Conservation (phyloP, 2,888 invertebrate species). For the Nephrotoma appendiculata region DNA sequence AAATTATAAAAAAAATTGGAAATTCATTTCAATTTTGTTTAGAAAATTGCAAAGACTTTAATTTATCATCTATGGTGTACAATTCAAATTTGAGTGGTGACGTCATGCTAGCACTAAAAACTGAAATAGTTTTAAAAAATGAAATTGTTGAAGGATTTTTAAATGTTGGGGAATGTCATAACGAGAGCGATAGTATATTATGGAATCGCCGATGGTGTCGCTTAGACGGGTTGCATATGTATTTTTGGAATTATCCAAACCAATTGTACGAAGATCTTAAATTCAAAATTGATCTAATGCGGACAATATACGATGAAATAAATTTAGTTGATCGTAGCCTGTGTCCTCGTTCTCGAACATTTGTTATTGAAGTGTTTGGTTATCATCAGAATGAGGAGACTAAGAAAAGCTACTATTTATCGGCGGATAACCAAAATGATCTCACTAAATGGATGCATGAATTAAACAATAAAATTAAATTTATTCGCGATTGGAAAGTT, state of each 20-base stretch:
- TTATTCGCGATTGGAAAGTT: constrained; percentile 32
- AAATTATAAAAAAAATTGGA: background rate
- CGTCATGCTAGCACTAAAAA: constrained; percentile 14
- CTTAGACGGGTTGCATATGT: constrained; percentile 30
- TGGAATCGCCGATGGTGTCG: constrained; percentile 44
- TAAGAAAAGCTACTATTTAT: constrained; percentile 19
- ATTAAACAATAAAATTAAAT: constrained; percentile 32
- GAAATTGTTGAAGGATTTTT: constrained; percentile 33
- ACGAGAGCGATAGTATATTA: constrained; percentile 23
- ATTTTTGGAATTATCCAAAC: constrained; percentile 37
- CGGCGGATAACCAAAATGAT: constrained; percentile 34
- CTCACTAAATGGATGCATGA: constrained; percentile 33
- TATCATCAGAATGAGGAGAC: constrained; percentile 11
- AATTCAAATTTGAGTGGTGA: constrained; percentile 2
- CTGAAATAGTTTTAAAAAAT: constrained; percentile 13
- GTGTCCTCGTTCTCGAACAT: constrained; percentile 35
- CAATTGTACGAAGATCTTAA: constrained; percentile 25
- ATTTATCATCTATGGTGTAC: background rate
- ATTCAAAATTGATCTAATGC: constrained; percentile 26
- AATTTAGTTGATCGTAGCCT: constrained; percentile 28
- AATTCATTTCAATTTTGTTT: background rate
- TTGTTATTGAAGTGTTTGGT: constrained; percentile 23
- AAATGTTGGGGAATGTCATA: constrained; percentile 31
- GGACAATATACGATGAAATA: constrained; percentile 24
- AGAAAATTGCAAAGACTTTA: background rate